A percentile compares a stretch with the other conserved stretches of the same genome.
These are phyloP conservation scores for Oreocharis arfaki DNA, from an alignment of 2,113 vertebrate species.

Conservation along the genomic window DNA sequence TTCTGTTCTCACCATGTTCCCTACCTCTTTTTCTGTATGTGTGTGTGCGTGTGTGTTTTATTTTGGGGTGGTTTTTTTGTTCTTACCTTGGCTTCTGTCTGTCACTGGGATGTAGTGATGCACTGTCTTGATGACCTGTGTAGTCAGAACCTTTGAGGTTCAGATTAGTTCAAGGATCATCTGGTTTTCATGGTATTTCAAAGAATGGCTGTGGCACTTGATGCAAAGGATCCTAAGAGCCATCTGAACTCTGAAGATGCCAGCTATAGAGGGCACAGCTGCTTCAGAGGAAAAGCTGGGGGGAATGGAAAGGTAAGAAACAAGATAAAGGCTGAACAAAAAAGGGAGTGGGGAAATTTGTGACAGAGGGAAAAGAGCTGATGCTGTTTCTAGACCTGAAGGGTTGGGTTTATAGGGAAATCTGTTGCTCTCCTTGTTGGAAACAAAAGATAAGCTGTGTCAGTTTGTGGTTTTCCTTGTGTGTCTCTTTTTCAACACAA, in stretches of 20 bases:
- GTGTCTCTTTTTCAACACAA: constrained; percentile 30
- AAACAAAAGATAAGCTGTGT: constrained; percentile 44
- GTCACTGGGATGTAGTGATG: not conserved
- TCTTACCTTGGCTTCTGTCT: not conserved
- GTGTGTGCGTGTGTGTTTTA: not conserved
- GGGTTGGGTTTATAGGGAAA: not conserved
- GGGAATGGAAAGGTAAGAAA: constrained; percentile 24
- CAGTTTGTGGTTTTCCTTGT: constrained; percentile 42
- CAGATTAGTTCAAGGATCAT: not conserved
- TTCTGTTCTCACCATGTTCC: not conserved
- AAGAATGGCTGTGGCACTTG: not conserved
- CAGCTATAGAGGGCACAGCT: not conserved
- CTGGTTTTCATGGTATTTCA: not conserved
- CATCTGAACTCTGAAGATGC: not conserved
- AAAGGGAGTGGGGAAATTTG: not conserved
- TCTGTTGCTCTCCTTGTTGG: not conserved
- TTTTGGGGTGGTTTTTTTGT: not conserved
- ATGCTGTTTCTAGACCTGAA: not conserved
- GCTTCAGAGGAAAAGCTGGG: not conserved
- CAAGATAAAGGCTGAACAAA: not conserved
- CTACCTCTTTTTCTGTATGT: not conserved
- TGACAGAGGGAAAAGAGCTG: not conserved
- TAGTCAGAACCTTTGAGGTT: not conserved
- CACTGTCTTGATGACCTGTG: not conserved
- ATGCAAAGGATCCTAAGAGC: not conserved